Evolutionary conservation across 1,140 invertebrate genomes (phyloP).

Genomic region (Microplitis demolitor): DNA sequence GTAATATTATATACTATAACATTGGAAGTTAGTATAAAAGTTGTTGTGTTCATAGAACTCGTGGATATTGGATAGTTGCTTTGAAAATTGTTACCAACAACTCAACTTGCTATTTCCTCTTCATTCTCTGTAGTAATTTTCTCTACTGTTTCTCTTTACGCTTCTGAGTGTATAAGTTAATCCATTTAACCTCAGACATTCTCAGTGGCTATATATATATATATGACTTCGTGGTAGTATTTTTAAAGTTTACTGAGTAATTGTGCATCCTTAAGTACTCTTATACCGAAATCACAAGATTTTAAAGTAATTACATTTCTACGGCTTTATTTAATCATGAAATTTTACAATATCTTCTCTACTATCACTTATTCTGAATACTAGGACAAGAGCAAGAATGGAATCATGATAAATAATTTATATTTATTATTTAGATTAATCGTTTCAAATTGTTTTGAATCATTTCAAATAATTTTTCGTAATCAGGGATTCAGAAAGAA

Average conservation of each 20-base stretch:
- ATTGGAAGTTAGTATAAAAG: conserved; percentile 17
- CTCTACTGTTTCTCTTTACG: neutral
- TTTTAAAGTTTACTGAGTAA: conserved; percentile 22
- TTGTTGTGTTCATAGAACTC: conserved; percentile 4
- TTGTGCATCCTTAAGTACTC: neutral
- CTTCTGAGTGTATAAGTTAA: conserved; percentile 17
- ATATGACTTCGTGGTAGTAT: neutral
- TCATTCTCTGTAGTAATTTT: neutral
- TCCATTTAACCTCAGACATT: conserved; percentile 6
- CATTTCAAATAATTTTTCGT: no score
- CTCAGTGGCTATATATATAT: neutral
- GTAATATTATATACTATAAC: neutral
- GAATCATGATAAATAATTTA: no score
- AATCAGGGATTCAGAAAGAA: no score
- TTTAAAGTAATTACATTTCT: neutral
- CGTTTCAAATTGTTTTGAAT: no score
- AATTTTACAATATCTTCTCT: no score
- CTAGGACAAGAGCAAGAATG: no score
- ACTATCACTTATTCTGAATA: no score
- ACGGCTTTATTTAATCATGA: no score
- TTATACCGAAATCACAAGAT: neutral
- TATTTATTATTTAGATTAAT: no score
- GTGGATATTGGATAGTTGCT: conserved; percentile 19
- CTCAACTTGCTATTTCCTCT: conserved; percentile 7
- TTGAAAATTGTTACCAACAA: conserved; percentile 11